Conservation (phyloP, 2,797 vertebrate genomes). For the Mormyrops attenuatus region DNA sequence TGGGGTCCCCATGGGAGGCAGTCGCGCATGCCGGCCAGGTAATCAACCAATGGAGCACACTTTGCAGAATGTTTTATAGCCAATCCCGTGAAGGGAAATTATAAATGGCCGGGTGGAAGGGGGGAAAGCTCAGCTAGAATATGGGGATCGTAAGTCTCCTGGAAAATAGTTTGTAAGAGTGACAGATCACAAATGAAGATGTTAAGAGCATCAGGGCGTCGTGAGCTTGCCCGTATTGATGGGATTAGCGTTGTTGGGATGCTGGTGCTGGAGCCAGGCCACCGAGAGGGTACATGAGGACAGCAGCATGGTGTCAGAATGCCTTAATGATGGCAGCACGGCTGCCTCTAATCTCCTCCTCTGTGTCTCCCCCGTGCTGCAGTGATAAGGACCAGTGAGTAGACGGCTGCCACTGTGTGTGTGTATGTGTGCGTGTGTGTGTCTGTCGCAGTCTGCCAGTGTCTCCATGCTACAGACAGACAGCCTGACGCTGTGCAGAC, state of each 20-base stretch:
- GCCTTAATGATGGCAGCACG: not conserved
- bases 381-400: constrained; percentile 67
- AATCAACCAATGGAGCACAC: constrained; percentile 13
- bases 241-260: not conserved
- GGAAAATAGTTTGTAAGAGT: not conserved
- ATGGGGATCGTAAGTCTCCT: not conserved
- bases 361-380: constrained; percentile 35
- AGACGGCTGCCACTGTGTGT: constrained; percentile 8
- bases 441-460: not conserved
- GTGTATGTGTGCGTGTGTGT: constrained; percentile 20
- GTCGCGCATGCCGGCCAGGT: constrained; percentile 55
- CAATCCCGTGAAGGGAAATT: not conserved
- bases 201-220: not conserved
- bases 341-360: not conserved
- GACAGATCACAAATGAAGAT: not conserved
- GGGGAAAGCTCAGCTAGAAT: not conserved
- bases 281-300: not conserved
- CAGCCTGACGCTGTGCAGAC: not conserved
- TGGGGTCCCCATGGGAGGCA: constrained; percentile 60
- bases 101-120: not conserved
- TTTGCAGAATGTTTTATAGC: not conserved
- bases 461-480: not conserved
- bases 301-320: not conserved
- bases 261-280: not conserved
- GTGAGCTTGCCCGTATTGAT: not conserved